Evolutionary conservation across 2,113 vertebrate species (phyloP), one percentile per base, ranked within the genome.

Genomic region (Macheiramphus alcinus): DNA sequence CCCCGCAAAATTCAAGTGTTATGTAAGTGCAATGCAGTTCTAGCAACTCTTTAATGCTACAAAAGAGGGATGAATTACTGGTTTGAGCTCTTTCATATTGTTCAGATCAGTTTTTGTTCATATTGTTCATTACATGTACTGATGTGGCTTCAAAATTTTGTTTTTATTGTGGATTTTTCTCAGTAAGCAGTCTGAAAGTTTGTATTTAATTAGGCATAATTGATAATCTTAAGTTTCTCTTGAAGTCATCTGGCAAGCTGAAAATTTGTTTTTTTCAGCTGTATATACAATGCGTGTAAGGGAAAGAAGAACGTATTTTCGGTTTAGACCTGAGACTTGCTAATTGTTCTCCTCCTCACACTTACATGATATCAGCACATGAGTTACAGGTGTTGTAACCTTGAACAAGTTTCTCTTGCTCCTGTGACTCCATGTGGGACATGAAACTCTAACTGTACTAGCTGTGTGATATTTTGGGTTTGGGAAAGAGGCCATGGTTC

Each of bases 21-120:
- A 16, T 0, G 0, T 10, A 21, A 63, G 32, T 27, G 14, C 18
- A 36, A 0, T 61, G 16, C 20, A 42, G 10, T 32, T 75, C 32
- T 47, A 42, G 43, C 11, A 72, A 15, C 6, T 43, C 34, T 45
- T 42, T 20, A 85, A 16, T 5, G 7, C 10, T 38, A 4, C 18
- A 11, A 16, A 40, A 80, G 26, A 42, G 7, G 29, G 16, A 31
- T 59, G 17, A 68, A 31, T 70, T 72, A 38, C 16, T 10, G 7
- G 5, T 71, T 92, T 74, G 25, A 36, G 32, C 18, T 84, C 29
- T 20, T 26, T 40, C 18, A 25, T 78, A 5, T 27, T 78, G 79
- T 48, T n/a, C 11, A 26, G 25, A 72, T 58, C 4, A 34, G 26
- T n/a, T 55, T 45, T 68, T 56, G 4, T 73, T 89, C 12, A 4